Percentiles rank a stretch among this genome's conserved stretches.
phyloP scores from a whole-genome alignment of 2,888 invertebrate species.

The Apeira syringaria region DNA sequence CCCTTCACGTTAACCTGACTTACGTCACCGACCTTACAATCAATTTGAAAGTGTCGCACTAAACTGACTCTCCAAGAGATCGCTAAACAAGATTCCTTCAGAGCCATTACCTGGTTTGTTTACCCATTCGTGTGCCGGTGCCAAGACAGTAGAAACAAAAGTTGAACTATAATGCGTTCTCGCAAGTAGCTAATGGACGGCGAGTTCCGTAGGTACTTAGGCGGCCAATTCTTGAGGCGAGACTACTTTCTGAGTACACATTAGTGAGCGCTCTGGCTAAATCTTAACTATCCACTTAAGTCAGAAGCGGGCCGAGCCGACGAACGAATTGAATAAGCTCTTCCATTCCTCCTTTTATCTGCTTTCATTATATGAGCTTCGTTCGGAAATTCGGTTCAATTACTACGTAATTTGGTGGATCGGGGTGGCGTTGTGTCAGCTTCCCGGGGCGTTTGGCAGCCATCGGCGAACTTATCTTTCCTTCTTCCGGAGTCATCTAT shows the following conservation, averaged over 20 bases:
- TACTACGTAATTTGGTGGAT: constrained; percentile 74
- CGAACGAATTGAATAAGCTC: constrained; percentile 71
- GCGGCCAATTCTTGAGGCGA: constrained; percentile 71
- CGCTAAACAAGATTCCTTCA: constrained; percentile 30
- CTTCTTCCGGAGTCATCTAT: constrained; percentile 32
- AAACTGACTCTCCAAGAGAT: constrained; percentile 25
- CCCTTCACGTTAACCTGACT: constrained; percentile 31
- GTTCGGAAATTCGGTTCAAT: constrained; percentile 74
- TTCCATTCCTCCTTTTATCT: constrained; percentile 62
- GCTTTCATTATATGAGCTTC: constrained; percentile 76
- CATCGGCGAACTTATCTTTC: constrained; percentile 36
- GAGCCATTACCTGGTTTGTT: constrained; percentile 34
- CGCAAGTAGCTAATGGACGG: constrained; percentile 76
- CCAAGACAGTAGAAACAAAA: constrained; percentile 64
- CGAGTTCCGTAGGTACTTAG: constrained; percentile 76
- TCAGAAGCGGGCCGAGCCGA: constrained; percentile 66
- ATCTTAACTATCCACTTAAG: constrained; percentile 79
- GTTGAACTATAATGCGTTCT: constrained; percentile 75
- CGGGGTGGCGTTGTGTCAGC: constrained; percentile 73
- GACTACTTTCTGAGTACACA: constrained; percentile 78
- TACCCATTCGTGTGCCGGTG: constrained; percentile 49
- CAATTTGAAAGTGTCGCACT: constrained; percentile 27
- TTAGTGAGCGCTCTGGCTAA: constrained; percentile 70
- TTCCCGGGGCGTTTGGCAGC: constrained; percentile 57
- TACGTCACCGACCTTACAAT: constrained; percentile 28